Evolutionary conservation across 2,797 vertebrate species (phyloP).

Genomic region (Tangara arthus): DNA sequence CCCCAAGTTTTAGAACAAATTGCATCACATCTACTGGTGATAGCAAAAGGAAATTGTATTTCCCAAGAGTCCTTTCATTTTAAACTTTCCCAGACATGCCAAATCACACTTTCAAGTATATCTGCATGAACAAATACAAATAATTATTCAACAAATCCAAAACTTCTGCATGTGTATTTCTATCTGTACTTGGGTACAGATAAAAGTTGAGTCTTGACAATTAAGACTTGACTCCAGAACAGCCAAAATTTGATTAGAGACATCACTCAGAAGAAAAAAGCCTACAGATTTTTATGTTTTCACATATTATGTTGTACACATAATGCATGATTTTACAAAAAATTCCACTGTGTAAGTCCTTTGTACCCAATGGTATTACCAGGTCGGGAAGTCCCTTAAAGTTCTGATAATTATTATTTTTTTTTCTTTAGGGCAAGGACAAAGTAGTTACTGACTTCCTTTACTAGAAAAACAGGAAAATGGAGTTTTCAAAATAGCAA

Average conservation of each 20-base stretch:
- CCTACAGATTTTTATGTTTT: background rate
- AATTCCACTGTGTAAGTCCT: background rate
- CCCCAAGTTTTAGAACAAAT: background rate
- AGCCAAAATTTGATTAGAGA: background rate
- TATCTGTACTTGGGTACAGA: background rate
- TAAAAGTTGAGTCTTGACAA: too few species aligned
- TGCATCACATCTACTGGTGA: background rate
- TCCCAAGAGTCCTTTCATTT: background rate
- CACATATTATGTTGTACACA: background rate
- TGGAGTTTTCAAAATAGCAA: background rate
- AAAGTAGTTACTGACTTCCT: background rate
- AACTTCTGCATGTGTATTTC: background rate
- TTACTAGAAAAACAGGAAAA: constrained; percentile 33
- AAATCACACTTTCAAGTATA: background rate
- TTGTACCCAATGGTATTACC: background rate
- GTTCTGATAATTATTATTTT: background rate
- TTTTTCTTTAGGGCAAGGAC: background rate
- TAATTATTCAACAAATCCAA: background rate
- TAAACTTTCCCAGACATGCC: background rate
- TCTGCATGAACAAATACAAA: background rate
- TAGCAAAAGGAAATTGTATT: background rate
- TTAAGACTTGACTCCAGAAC: background rate
- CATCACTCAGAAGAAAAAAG: background rate
- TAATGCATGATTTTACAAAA: background rate
- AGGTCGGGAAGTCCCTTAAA: background rate